A percentile compares a stretch with the other conserved stretches of the same genome.
phyloP scores from a whole-genome alignment of 2,113 vertebrate species.

The Orientallactaga bullata region DNA sequence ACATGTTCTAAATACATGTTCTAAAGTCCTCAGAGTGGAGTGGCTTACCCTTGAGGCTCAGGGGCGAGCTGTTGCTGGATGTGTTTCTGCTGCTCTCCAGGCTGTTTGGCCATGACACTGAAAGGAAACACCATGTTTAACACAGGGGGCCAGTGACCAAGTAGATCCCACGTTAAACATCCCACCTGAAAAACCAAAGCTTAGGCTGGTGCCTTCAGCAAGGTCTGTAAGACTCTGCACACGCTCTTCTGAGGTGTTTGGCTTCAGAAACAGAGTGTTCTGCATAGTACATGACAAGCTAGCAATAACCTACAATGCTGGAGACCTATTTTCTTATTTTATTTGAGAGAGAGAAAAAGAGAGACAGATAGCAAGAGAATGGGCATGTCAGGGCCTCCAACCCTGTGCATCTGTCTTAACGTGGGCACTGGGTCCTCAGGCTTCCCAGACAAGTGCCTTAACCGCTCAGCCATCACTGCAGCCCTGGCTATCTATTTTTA shows the following conservation, averaged over 20 bases:
- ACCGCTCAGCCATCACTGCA: too few species aligned
- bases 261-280: fast-evolving
- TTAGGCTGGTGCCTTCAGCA: fast-evolving
- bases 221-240: fast-evolving
- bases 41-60: constrained; percentile 67
- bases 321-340: not conserved
- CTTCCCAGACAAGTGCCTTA: too few species aligned
- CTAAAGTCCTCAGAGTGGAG: fast-evolving
- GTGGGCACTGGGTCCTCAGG: too few species aligned
- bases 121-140: not conserved
- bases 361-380: too few species aligned
- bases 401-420: too few species aligned
- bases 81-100: constrained; percentile 71
- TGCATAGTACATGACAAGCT: fast-evolving
- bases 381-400: too few species aligned
- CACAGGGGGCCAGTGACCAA: fast-evolving
- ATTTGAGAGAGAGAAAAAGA: too few species aligned
- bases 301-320: fast-evolving
- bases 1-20: fast-evolving
- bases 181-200: not conserved
- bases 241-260: fast-evolving
- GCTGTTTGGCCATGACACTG: constrained; percentile 69
- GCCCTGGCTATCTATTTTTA: not conserved
- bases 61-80: constrained; percentile 69
- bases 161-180: not conserved